Percentiles rank a stretch among this genome's conserved stretches.
phyloP scores from a whole-genome alignment of 2,113 vertebrate genomes.

The Ameiurus melas region DNA sequence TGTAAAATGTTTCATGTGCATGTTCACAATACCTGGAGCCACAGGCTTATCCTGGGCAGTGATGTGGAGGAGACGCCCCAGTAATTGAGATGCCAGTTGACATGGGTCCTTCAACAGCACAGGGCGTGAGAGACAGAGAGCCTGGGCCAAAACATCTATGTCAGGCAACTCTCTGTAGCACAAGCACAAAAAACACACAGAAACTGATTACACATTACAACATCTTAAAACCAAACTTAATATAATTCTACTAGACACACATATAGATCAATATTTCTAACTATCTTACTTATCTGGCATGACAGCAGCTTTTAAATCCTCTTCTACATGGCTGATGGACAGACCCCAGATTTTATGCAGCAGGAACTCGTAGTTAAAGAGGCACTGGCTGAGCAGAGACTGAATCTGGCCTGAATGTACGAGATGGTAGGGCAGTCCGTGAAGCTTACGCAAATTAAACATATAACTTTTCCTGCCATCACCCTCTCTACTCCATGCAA shows the following conservation, averaged over 20 bases:
- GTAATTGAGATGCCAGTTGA: constrained; percentile 72
- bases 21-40: constrained; percentile 63
- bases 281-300: constrained; percentile 65
- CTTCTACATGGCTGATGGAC: constrained; percentile 67
- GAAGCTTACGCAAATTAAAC: constrained; percentile 70
- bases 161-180: constrained; percentile 64
- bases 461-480: constrained; percentile 50
- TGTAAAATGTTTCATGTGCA: not conserved
- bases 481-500: constrained; percentile 63
- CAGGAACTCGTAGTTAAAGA: constrained; percentile 75
- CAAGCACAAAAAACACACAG: not conserved
- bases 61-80: constrained; percentile 67
- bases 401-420: constrained; percentile 65
- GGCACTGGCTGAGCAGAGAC: constrained; percentile 64
- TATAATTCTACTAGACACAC: not conserved
- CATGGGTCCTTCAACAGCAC: constrained; percentile 67
- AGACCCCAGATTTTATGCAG: constrained; percentile 71
- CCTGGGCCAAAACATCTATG: constrained; percentile 61
- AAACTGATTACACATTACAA: not conserved
- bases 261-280: not conserved
- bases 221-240: not conserved
- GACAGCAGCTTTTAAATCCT: constrained; percentile 69
- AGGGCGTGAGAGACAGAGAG: constrained; percentile 65
- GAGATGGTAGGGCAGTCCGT: constrained; percentile 69
- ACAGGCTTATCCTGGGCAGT: constrained; percentile 66